Evolutionary conservation across 2,888 invertebrate genomes (phyloP), one percentile per base, ranked within the genome.

Genomic region (Corythucha ciliata): DNA sequence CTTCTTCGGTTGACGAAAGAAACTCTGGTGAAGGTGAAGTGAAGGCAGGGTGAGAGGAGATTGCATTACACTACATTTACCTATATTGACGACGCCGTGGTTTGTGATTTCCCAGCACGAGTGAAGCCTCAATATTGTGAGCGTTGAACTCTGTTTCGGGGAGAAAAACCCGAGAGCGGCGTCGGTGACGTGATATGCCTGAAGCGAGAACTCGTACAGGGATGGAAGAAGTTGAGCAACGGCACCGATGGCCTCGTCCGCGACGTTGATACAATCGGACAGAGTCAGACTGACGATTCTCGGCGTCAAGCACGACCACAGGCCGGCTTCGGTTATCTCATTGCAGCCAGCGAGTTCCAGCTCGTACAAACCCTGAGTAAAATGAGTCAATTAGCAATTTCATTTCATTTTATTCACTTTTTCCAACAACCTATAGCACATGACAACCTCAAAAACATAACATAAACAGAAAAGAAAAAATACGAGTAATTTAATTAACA

Each of bases 71-170:
- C 27, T 16, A n/a, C 8, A 33, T 41, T 44, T 27, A 89, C 90
- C 89, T 63, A 94, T 90, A 74, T 93, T 94, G 64, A 93, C 89
- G 66, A 94, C 83, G 49, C 93, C 93, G 68, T 93, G 92, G 73
- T 94, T 94, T 61, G 93, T 94, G 59, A 94, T 79, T 70, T 96
- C 94, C 94, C 94, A 94, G 70, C 94, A 94, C 54, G 91, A 91
- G 66, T 90, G 89, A 63, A 96, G 76, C 65, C 91, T 78, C 55
- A 96, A 74, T 60, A 90, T 83, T 67, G 84, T 85, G 60, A 94
- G 77, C 47, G 87, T 85, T 62, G 86, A 81, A 69, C 90, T 90
- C 72, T 92, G 92, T 70, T 91, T 90, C 55, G 90, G 85, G 61
- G 89, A 90, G 72, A 94, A 94, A 70, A 91, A 91, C 46, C 91